Evolutionary conservation across 1,140 invertebrate species (phyloP), one percentile per base, ranked within the genome.

Genomic region (Oncopodura yosiiana): DNA sequence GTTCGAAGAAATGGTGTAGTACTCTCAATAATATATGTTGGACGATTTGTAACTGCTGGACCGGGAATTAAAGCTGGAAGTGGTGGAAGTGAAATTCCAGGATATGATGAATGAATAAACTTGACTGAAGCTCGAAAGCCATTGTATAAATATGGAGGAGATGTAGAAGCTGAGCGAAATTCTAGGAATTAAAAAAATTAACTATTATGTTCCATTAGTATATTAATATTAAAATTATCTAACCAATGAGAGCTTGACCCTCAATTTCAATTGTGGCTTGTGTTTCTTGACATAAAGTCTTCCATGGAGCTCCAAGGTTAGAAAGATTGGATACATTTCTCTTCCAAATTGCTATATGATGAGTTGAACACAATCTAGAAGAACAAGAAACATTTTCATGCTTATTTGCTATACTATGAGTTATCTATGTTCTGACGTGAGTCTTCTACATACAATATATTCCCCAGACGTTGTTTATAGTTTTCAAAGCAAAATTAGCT

Each of bases 51-150:
- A 45, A 18, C 23, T 9, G 43, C 14, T 5, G 21, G 43, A 19
- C 6, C 26, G 19, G 38, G 38, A 6, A 9, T 41, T 8, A 16
- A 6, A 6, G 18, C 21, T 6, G 43, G 4, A 14, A 11, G 21
- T 26, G 11, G 4, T 18, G 9, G 11, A 14, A 34, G 21, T 34
- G 30, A 34, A 9, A n/a, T 8, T n/a, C 30, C 30, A 34, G 14
- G 8, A 8, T 9, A 8, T 8, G 30, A 34, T 9, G 5, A 18
- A 21, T 51, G 48, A 30, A 60, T 44, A 42, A 65, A 65, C 36
- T 64, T 53, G 14, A 65, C 60, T 14, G 55, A 56, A 9, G 64
- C 64, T 38, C 50, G 48, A 50, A 66, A 66, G 23, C 64, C 64
- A 37, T 58, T 64, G 44, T 60, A 56, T 8, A 59, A 24, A 36